A percentile compares a stretch with the other conserved stretches of the same genome.
Conservation (phyloP, 2,888 invertebrate species). For the Philonicus albiceps region DNA sequence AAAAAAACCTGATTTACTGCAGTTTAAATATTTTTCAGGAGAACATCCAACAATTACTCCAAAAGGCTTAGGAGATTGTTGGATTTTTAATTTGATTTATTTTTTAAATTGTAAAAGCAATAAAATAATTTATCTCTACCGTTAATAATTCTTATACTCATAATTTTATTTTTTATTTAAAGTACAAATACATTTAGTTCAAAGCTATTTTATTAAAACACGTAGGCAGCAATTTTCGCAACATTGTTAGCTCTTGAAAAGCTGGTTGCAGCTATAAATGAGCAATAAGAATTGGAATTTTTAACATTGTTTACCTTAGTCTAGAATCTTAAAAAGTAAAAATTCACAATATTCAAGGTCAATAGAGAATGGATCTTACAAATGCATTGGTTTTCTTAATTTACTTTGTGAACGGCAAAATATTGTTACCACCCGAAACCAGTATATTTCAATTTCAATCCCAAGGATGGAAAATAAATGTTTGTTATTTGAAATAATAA, state of each 20-base stretch:
- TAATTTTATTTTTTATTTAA: too few species aligned
- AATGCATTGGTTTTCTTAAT: background rate
- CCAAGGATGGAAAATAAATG: background rate
- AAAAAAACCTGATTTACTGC: background rate
- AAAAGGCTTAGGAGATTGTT: too few species aligned
- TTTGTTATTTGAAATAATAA: background rate
- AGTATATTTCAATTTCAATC: background rate
- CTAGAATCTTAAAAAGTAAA: background rate
- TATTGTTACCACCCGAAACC: background rate
- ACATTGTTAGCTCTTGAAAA: background rate
- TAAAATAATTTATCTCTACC: too few species aligned
- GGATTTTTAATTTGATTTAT: too few species aligned
- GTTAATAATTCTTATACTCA: too few species aligned
- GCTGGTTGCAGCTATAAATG: background rate
- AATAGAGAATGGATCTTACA: background rate
- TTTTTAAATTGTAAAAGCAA: too few species aligned
- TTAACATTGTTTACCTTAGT: background rate
- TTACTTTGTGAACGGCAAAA: background rate
- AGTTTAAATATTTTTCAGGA: too few species aligned
- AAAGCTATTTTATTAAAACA: background rate
- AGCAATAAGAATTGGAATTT: too few species aligned
- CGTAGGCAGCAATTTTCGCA: background rate
- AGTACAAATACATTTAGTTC: background rate
- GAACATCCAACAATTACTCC: too few species aligned
- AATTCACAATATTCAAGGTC: background rate